Base-by-base conservation (phyloP, 2,888 invertebrate species). In the Phlogophora meticulosa region DNA sequence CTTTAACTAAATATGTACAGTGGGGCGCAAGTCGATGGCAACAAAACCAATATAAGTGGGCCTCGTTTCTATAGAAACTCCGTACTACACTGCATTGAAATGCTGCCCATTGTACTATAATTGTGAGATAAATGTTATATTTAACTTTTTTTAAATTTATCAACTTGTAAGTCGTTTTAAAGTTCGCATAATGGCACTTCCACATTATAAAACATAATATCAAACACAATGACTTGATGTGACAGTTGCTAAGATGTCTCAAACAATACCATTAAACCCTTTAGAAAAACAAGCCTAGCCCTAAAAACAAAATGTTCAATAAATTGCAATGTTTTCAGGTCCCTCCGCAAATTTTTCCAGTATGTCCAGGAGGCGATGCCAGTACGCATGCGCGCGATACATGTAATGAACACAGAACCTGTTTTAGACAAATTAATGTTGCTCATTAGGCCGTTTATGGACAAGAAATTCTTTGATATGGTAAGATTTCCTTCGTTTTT, bases 341-440 rank as follows among this genome's bases (percentile, higher is more conserved):
- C 96, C 0, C 88, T 97, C 1, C 96, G 96, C 45, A 96, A 96
- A 84, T 97, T 97, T 88, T 96, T 97, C 91, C 94, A 95, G 68
- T 97, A 97, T 87, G 88, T 97, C 4, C 97, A 97, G 87, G 97
- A 97, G 81, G 97, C 96, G 17, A 88, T 97, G 88, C 97, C 97
- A 0, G 96, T 97, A 3, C 95, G 97, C 65, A 94, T 97, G 88
- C 96, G 96, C 76, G 96, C 95, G 0, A 96, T 97, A 61, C 97
- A 97, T 85, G 95, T 97, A 1, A 88, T 97, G 57, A 97, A 97
- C 84, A 94, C 96, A 0, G 96, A 96, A 66, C 93, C 96, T 0
- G 94, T 96, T 42, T 86, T 96, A 45, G 96, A 96, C 85, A 96
- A 96, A 83, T 91, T 97, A 72, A 88, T 97, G 90, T 83, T 96